phyloP scores from a whole-genome alignment of 2,113 vertebrate genomes.

The Furnarius figulus region DNA sequence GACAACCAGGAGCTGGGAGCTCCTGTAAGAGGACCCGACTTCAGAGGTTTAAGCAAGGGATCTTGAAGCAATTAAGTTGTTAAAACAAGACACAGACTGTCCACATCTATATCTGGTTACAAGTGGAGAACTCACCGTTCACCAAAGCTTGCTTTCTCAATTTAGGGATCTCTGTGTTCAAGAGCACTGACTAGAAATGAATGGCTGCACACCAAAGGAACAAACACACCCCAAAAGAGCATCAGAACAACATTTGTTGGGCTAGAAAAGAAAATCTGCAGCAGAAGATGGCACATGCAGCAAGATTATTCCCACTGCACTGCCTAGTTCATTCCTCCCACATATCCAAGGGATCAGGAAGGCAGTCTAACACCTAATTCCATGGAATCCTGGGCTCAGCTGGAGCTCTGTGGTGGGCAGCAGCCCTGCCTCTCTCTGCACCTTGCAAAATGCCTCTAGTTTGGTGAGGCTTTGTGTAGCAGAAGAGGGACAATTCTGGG shows the following conservation, averaged over 20 bases:
- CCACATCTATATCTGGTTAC: neutral
- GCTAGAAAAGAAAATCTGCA: neutral
- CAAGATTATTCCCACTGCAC: neutral
- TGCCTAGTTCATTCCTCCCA: neutral
- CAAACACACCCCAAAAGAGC: neutral
- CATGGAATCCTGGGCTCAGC: neutral
- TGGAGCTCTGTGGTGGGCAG: neutral
- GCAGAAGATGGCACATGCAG: neutral
- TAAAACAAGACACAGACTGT: neutral
- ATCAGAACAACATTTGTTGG: neutral
- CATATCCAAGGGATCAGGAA: neutral
- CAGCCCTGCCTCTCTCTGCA: neutral
- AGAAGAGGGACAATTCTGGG: neutral
- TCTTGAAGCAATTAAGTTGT: neutral
- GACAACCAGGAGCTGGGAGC: neutral
- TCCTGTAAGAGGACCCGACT: neutral
- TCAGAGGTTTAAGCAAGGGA: neutral
- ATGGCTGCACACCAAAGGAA: neutral
- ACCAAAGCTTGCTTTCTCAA: neutral
- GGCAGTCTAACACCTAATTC: neutral
- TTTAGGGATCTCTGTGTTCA: neutral
- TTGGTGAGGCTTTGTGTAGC: neutral
- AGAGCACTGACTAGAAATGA: neutral
- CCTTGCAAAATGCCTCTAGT: neutral
- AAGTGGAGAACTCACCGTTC: neutral